Evolutionary conservation across 2,888 invertebrate species (phyloP).

Genomic region (Euzophera pinguis): DNA sequence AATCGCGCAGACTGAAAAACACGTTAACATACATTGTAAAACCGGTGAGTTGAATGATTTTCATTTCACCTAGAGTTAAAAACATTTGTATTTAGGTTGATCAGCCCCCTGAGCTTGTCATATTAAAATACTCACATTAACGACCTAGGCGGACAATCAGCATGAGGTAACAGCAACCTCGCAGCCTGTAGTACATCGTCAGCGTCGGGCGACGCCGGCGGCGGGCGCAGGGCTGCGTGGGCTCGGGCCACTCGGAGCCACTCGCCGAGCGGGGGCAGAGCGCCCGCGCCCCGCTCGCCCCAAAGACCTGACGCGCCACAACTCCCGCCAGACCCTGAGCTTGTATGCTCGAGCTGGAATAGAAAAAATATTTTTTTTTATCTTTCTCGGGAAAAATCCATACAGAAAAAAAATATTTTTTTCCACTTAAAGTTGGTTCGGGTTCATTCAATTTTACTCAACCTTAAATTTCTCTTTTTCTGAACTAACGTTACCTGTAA

Average conservation of each 20-base stretch:
- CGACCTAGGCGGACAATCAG: conserved; percentile 91
- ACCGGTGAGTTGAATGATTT: too few species aligned
- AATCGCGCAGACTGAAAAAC: too few species aligned
- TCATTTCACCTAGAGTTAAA: too few species aligned
- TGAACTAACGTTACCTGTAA: too few species aligned
- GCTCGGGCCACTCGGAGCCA: conserved; percentile 92
- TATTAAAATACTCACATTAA: conserved; percentile 74
- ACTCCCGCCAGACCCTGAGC: conserved; percentile 44
- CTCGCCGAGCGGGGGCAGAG: conserved; percentile 93
- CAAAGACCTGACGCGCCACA: conserved; percentile 80
- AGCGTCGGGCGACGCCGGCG: conserved; percentile 88
- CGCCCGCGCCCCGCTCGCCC: conserved; percentile 92
- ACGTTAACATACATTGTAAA: too few species aligned
- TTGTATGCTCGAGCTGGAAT: conserved; percentile 82
- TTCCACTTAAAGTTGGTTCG: too few species aligned
- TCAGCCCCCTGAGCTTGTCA: too few species aligned
- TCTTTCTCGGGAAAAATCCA: too few species aligned
- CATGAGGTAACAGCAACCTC: conserved; percentile 89
- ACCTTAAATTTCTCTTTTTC: too few species aligned
- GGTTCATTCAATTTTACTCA: too few species aligned
- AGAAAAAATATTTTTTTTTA: neutral
- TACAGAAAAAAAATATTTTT: too few species aligned
- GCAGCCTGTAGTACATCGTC: conserved; percentile 95
- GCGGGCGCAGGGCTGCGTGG: conserved; percentile 89
- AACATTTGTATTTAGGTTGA: too few species aligned